Base-by-base conservation (phyloP, 2,888 invertebrate genomes). In the Sinodicranocentrus sp. region DNA sequence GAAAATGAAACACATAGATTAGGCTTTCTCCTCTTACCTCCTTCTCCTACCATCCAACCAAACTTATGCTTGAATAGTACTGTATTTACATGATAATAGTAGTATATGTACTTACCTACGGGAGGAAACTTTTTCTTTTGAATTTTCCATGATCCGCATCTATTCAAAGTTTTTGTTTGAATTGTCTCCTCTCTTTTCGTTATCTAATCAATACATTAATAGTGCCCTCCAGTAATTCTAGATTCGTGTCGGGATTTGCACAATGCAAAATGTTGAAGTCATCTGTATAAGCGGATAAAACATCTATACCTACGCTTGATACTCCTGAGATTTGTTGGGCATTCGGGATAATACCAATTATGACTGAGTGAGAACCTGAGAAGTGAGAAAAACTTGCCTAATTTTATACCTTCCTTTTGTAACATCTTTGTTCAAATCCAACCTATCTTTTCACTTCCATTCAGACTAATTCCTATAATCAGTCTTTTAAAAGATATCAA, bases 1-100 rank as follows among this genome's bases (percentile, higher is more conserved):
- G 48, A 48, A 19, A 21, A 59, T 59, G 59, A 59, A 59, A 25
- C 59, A 59, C 23, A 3, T 23, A 59, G 59, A 59, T 59, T 59
- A 26, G 25, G 19, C 21, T 23, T 17, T 48, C 17, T 48, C 17
- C 39, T 48, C 48, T 48, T 5, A 5, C 48, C 17, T 48, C 48
- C 8, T 39, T 48, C 17, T 48, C 48, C 39, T 39, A 6, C 6
- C 39, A 39, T 39, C 39, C 13, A 39, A 8, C 8, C 48, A 15
- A 33, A 33, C 33, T 33, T 33, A 10, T 33, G 33, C 10, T 33
- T 33, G 33, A 10, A 33, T 33, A 33, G 33, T 33, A 10, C 5
- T 6, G 33, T 33, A 33, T 33, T n/a, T 33, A 33, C 33, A 33
- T 33, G 33, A 10, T 33, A n/a, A n/a, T n/a, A n/a, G n/a, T 39